phyloP scores from a whole-genome alignment of 2,797 vertebrate species.

The Amblyraja radiata region DNA sequence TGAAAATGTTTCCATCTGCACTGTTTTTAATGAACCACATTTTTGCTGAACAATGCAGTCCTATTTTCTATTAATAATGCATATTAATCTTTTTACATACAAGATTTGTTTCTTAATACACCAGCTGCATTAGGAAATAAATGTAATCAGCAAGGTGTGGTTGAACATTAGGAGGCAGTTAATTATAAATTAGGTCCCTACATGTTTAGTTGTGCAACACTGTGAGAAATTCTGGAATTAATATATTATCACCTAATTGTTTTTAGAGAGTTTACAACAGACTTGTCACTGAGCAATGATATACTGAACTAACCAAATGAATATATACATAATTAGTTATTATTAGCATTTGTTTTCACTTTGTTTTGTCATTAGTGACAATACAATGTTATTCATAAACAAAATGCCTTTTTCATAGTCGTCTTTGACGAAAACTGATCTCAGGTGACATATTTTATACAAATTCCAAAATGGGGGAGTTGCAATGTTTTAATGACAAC shows the following conservation, averaged over 20 bases:
- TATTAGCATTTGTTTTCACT: neutral
- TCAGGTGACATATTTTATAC: neutral
- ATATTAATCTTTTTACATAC: constrained; percentile 1
- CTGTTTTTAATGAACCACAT: neutral
- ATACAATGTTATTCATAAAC: neutral
- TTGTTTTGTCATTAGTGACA: neutral
- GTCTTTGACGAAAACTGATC: neutral
- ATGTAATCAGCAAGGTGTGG: constrained; percentile 26
- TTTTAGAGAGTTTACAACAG: neutral
- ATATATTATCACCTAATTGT: constrained; percentile 16
- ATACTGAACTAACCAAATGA: neutral
- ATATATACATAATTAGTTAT: neutral
- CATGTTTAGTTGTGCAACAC: constrained; percentile 7
- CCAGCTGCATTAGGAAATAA: constrained; percentile 26
- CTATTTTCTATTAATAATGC: constrained; percentile 28
- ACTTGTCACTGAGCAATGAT: neutral
- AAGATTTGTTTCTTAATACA: neutral
- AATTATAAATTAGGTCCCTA: constrained; percentile 22
- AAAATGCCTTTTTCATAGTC: neutral
- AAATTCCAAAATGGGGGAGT: neutral
- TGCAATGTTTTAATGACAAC: neutral
- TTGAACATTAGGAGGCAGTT: constrained; percentile 1
- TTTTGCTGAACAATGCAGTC: constrained; percentile 11
- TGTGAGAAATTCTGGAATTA: neutral
- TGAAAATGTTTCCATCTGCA: neutral